These are phyloP conservation scores for Eidolon dupreanum DNA, from an alignment of 2,797 vertebrate genomes.

Conservation along the genomic window DNA sequence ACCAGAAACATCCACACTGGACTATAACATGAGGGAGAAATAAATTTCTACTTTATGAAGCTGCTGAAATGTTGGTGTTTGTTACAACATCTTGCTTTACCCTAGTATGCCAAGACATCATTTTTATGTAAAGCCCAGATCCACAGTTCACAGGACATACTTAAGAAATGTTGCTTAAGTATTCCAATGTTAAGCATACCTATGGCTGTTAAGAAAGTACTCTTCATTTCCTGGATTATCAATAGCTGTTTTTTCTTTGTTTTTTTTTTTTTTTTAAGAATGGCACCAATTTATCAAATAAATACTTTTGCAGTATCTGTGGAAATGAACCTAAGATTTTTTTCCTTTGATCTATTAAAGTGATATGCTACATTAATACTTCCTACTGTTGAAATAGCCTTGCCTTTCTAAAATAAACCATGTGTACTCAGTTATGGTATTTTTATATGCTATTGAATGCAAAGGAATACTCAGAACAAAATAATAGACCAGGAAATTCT, in stretches of 20 bases:
- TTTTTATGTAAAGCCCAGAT: constrained; percentile 20
- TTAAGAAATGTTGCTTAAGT: constrained; percentile 11
- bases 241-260: background rate
- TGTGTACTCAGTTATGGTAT: background rate
- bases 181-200: constrained; percentile 18
- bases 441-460: constrained; percentile 2
- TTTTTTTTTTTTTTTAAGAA: background rate
- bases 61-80: background rate
- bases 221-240: constrained; percentile 18
- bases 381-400: constrained; percentile 1
- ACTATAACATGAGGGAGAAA: background rate
- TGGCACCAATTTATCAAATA: constrained; percentile 39
- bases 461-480: constrained; percentile 40
- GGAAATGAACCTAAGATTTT: background rate
- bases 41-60: background rate
- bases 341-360: background rate
- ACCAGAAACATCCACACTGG: background rate
- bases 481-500: constrained; percentile 25
- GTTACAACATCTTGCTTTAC: constrained; percentile 1
- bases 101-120: background rate
- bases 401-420: constrained; percentile 35
- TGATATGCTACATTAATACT: background rate
- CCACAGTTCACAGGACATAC: background rate
- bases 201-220: background rate
- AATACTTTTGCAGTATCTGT: constrained; percentile 11